Base-by-base conservation (phyloP, 2,113 vertebrate species). In the Chitala chitala region DNA sequence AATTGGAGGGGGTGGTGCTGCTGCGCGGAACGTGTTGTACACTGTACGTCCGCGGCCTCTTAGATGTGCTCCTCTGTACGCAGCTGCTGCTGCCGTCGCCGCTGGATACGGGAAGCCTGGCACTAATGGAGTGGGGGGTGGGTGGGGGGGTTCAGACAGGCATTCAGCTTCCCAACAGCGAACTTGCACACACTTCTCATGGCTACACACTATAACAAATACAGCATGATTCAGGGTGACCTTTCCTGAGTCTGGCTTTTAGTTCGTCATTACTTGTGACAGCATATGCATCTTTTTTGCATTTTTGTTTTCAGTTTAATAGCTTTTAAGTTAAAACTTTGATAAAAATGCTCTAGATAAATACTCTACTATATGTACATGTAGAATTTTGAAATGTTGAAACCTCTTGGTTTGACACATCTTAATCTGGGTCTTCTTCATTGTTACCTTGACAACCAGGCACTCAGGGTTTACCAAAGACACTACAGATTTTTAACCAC, bases 91-190 rank as follows among this genome's bases (percentile, higher is more conserved):
- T 3, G 71, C 42, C 20, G 92, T 95, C 6, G 95, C 94, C 26
- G 95, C 92, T 82, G 95, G 94, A 87, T 96, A 93, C 15, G 96
- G 95, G 82, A 98, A 98, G 82, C 95, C 94, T 81, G 95, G 94
- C 89, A 98, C 96, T 98, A 31, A 15, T 5, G 15, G 5, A 24
- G 2, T 5, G 31, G 36, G 2, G 44, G 10, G 56, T n/a, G 9
- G 22, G 9, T 38, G 31, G 38, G 58, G 44, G 20, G 3, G 33
- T 42, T 46, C 33, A 61, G 40, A 36, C 15, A 22, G 42, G 53
- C 26, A 69, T 20, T 53, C 24, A 33, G 36, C 68, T 15, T 17
- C 66, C 24, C 4, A 31, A 24, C 66, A 24, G 42, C 24, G 44
- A 69, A 24, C 59, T 38, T n/a, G 29, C 12, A 46, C 5, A 46